Base-by-base conservation (phyloP, 2,888 invertebrate genomes). In the Pammene fasciana region DNA sequence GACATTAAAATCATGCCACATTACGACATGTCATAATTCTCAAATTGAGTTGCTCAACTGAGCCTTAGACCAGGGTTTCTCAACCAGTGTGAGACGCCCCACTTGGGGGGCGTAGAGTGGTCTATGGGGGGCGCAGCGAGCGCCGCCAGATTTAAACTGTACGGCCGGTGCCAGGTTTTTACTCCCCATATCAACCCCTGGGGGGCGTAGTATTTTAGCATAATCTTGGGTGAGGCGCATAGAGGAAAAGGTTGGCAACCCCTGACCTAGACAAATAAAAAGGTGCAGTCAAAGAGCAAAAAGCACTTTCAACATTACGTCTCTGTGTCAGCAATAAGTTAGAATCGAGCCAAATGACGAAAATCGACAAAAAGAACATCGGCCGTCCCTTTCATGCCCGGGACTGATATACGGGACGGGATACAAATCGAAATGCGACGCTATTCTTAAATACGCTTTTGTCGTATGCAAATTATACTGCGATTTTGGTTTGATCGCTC, bases 321-420 rank as follows among this genome's bases (percentile, higher is more conserved):
- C 50, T 45, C 57, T 68, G 64, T 57, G 54, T 52, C 59, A 65
- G 52, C 65, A 52, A 65, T 59, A 54, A 65, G 59, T 41, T 52
- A 34, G 43, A 68, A 34, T 67, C 52, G 34, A 54, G 45, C 43
- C 36, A 67, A 67, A 64, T 56, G 62, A 62, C 48, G 56, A 56
- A 68, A 68, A 68, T 68, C 41, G 62, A 57, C 50, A n/a, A 68
- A 68, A 64, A 41, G 50, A 59, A 45, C 13, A 16, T 36, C 64
- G 26, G 52, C 55, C 38, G 36, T 65, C 59, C 54, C 59, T 59
- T 65, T 68, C 68, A 45, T 41, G 45, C 68, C 54, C n/a, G 26
- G 16, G 68, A 52, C 65, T 52, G 45, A 65, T 68, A 59, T 59
- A 68, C 59, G 65, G 52, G 65, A 59, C 59, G 43, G 59, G 59